Conservation (phyloP, 2,113 vertebrate species). For the Phalacrocorax aristotelis region DNA sequence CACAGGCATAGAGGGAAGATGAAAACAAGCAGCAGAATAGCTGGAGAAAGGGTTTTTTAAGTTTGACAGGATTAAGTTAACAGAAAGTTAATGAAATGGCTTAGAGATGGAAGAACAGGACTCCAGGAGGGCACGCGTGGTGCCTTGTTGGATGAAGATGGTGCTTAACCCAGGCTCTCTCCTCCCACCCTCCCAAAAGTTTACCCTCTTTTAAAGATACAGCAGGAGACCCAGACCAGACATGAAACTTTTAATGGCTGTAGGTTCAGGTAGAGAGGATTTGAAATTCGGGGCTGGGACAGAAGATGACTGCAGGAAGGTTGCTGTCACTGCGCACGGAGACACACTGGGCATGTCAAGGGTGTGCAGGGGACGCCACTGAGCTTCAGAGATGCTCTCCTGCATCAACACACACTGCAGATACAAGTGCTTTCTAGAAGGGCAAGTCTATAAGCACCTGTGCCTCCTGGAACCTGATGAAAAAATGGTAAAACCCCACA, state of each 20-base stretch:
- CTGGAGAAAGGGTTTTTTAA: background rate
- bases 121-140: fast-evolving
- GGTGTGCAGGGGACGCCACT: background rate
- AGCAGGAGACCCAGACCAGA: background rate
- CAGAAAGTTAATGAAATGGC: background rate
- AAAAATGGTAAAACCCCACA: background rate
- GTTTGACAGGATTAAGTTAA: background rate
- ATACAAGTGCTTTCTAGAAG: background rate
- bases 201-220: background rate
- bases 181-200: background rate
- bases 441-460: fast-evolving
- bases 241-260: background rate
- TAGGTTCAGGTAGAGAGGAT: background rate
- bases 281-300: background rate
- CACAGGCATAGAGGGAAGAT: background rate
- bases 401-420: background rate
- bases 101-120: background rate
- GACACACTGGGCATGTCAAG: background rate
- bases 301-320: background rate
- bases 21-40: background rate
- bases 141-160: background rate
- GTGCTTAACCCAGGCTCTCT: background rate
- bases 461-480: background rate
- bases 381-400: fast-evolving
- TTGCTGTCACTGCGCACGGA: no score